Evolutionary conservation across 2,797 vertebrate species (phyloP), one percentile per base, ranked within the genome.

Genomic region (Hylomyscus alleni): DNA sequence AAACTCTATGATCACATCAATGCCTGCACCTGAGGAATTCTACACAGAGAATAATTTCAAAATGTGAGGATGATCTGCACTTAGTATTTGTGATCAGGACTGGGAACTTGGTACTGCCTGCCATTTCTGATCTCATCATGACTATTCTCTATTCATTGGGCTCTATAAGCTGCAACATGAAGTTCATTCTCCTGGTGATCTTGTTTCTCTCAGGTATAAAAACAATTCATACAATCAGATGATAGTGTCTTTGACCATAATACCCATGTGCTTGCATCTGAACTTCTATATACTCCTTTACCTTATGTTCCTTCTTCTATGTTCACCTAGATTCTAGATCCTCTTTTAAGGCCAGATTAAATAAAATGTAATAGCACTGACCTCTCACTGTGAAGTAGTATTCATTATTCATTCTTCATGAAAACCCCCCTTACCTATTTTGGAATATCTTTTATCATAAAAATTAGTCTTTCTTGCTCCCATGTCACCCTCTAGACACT

Each of bases 51-150:
- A 37, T 52, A 24, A 47, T 37, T 47, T 29, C 13, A 3, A 60
- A 31, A 6, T 19, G 29, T 3, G 13, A 19, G 0, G 22, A n/a
- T 10, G 10, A 37, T 22, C 34, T 4, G 1, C 29, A 11, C 34
- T 37, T n/a, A 22, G 47, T 14, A 7, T 47, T 60, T 31, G 12
- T 31, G 52, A 77, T 29, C 6, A n/a, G 10, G 3, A 13, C 34
- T 13, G 56, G 47, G 37, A 12, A 58, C 26, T 9, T 72, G 12
- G 34, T 77, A 15, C 58, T 24, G 1, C n/a, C 60, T 54, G 44
- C 4, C 19, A 14, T 20, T 19, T 56, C 31, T 22, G 12, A 11
- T 52, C 11, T 73, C 50, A n/a, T 44, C 19, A 50, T 22, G 17
- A n/a, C 7, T 50, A 13, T 54, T 50, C 54, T 40, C 22, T n/a